phyloP scores from a whole-genome alignment of 2,113 vertebrate genomes.

The Rhagologus leucostigma region DNA sequence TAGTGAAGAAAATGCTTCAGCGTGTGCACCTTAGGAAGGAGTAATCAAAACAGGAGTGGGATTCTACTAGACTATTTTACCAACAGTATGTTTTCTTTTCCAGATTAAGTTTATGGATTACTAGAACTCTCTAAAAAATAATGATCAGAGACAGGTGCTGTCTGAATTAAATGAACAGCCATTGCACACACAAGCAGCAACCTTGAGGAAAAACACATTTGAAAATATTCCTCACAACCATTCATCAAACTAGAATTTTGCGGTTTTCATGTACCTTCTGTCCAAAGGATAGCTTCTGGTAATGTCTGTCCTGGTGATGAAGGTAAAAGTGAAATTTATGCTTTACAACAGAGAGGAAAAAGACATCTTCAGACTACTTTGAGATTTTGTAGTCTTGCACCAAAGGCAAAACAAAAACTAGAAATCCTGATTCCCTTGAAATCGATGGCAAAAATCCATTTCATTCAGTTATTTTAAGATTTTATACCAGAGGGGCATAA shows the following conservation, averaged over 20 bases:
- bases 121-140: constrained; percentile 16
- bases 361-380: not conserved
- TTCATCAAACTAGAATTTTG: constrained; percentile 31
- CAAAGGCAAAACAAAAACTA: constrained; percentile 8
- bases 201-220: constrained; percentile 51
- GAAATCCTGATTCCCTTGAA: not conserved
- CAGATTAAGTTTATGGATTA: constrained; percentile 11
- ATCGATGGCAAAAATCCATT: not conserved
- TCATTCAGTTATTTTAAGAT: not conserved
- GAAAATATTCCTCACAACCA: not conserved
- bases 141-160: constrained; percentile 29
- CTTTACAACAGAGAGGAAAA: constrained; percentile 12
- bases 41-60: not conserved
- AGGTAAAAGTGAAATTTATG: constrained; percentile 37
- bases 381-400: constrained; percentile 7
- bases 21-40: not conserved
- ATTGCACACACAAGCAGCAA: constrained; percentile 6
- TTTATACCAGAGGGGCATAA: not conserved
- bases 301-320: constrained; percentile 25
- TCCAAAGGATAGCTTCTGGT: constrained; percentile 53
- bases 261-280: constrained; percentile 30
- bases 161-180: constrained; percentile 24
- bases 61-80: not conserved
- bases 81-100: not conserved
- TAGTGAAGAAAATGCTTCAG: not conserved